Evolutionary conservation across 2,797 vertebrate genomes (phyloP).

Genomic region (Crenuchus spilurus): DNA sequence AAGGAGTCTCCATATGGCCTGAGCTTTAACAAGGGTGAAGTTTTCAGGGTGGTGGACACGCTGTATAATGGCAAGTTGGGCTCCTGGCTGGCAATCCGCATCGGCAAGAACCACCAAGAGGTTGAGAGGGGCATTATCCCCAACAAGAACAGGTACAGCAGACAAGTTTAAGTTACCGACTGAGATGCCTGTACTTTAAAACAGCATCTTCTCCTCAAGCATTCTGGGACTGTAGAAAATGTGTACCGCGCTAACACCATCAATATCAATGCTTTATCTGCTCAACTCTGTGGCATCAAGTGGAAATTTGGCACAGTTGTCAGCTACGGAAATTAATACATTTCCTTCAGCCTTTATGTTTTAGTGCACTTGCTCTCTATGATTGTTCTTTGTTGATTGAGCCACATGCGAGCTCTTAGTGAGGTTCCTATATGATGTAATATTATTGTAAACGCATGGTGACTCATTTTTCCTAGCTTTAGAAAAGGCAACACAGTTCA

Average conservation of each 20-base stretch:
- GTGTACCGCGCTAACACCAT: no score
- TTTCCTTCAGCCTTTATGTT: neutral
- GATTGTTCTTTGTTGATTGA: neutral
- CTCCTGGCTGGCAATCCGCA: conserved; percentile 88
- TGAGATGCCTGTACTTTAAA: no score
- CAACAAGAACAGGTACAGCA: conserved; percentile 59
- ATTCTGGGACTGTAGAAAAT: no score
- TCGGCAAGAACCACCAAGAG: conserved; percentile 79
- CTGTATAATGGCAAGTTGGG: conserved; percentile 95
- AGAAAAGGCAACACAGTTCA: neutral
- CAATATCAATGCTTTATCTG: neutral
- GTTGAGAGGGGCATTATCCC: conserved; percentile 79
- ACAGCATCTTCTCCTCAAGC: no score
- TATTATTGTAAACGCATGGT: neutral
- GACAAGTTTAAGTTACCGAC: neutral
- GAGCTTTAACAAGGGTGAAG: conserved; percentile 97
- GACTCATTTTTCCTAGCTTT: neutral
- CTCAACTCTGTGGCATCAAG: neutral
- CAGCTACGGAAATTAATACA: neutral
- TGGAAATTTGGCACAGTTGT: neutral
- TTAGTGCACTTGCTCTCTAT: neutral
- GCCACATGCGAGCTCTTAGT: neutral
- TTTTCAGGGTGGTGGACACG: conserved; percentile 95
- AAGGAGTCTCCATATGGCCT: conserved; percentile 96
- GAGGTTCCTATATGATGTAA: neutral